phyloP scores from a whole-genome alignment of 2,888 invertebrate species.

The Leptodirus hochenwartii region DNA sequence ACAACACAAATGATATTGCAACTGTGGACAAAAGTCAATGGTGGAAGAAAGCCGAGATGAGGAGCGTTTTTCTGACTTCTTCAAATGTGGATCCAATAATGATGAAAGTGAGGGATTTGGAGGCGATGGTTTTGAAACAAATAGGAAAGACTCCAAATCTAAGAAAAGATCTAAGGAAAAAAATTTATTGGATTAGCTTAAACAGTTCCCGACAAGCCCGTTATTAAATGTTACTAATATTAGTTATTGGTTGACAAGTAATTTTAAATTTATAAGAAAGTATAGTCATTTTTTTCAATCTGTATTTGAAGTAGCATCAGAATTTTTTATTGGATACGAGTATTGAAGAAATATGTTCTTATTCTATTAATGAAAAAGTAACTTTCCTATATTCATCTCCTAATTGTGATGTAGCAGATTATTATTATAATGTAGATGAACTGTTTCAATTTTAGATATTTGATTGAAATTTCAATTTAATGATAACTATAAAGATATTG shows the following conservation, averaged over 20 bases:
- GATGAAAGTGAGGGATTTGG: not conserved
- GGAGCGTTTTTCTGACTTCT: constrained; percentile 1
- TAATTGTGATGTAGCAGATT: not conserved
- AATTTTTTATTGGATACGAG: too few species aligned
- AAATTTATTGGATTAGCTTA: not conserved
- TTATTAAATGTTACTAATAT: too few species aligned
- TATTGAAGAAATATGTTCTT: constrained; percentile 1
- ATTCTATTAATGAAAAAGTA: not conserved
- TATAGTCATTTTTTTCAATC: too few species aligned
- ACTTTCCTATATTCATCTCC: too few species aligned
- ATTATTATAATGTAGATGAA: not conserved
- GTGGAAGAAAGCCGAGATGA: constrained; percentile 7
- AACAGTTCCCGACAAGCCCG: too few species aligned
- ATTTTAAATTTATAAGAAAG: not conserved
- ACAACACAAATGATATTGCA: not conserved
- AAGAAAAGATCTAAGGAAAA: constrained; percentile 3
- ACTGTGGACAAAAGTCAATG: constrained; percentile 2
- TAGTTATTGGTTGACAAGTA: not conserved
- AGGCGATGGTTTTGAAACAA: not conserved
- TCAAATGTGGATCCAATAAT: constrained; percentile 2
- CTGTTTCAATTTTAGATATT: not conserved
- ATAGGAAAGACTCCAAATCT: not conserved
- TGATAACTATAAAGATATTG: constrained; percentile 3
- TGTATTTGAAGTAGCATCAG: too few species aligned
- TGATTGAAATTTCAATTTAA: constrained; percentile 5